These are phyloP conservation scores for Agonopterix heracliana DNA, from an alignment of 2,888 invertebrate genomes.

Conservation along the genomic window DNA sequence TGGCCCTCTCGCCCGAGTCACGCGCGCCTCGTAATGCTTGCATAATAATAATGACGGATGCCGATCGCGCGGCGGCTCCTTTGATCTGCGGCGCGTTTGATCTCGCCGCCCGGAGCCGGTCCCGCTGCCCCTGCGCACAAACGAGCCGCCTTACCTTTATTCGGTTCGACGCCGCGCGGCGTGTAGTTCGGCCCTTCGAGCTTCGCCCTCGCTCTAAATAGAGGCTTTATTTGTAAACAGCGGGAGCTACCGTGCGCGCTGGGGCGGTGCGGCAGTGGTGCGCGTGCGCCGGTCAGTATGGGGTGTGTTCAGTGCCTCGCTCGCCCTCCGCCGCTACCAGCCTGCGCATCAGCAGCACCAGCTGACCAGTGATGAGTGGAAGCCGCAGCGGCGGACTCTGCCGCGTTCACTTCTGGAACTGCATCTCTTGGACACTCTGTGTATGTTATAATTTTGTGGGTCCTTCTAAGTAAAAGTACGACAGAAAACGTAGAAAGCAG, in stretches of 20 bases:
- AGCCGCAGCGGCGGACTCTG: constrained; percentile 23
- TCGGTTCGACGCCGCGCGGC: constrained; percentile 69
- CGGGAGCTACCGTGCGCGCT: constrained; percentile 61
- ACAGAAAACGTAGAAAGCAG: too few relatives aligned
- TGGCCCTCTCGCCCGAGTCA: constrained; percentile 74
- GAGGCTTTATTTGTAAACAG: constrained; percentile 74
- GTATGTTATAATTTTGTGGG: constrained; percentile 43
- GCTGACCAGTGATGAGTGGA: constrained; percentile 31
- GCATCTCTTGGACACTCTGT: constrained; percentile 62
- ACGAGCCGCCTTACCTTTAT: constrained; percentile 73
- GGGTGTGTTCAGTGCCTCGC: constrained; percentile 48
- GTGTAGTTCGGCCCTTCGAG: constrained; percentile 53
- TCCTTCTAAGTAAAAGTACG: not conserved
- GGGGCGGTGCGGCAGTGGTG: constrained; percentile 40
- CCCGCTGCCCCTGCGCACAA: constrained; percentile 70
- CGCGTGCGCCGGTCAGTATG: constrained; percentile 56
- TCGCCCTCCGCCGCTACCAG: constrained; percentile 26
- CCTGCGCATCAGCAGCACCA: constrained; percentile 6
- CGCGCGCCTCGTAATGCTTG: constrained; percentile 76
- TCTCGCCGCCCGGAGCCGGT: constrained; percentile 71
- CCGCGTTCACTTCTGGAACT: constrained; percentile 24
- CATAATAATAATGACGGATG: constrained; percentile 77
- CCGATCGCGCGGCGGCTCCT: constrained; percentile 75
- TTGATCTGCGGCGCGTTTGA: constrained; percentile 73
- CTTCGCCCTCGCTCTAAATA: constrained; percentile 70